A percentile compares a stretch with the other conserved stretches of the same genome.
These are phyloP conservation scores for Lycocerus yunnanus DNA, from an alignment of 2,888 invertebrate genomes.

Conservation along the genomic window DNA sequence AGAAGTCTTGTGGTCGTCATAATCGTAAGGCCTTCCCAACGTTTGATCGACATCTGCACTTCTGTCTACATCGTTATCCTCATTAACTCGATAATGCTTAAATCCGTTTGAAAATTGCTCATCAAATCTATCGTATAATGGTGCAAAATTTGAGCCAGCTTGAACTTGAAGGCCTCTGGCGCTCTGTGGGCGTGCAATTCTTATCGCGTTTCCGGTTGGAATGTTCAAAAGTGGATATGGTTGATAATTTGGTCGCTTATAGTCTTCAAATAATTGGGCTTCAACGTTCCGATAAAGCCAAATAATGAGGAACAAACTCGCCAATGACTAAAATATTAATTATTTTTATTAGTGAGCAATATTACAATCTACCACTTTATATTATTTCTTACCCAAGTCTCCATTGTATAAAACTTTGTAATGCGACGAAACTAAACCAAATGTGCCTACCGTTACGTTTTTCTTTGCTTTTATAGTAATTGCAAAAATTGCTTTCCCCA, in stretches of 20 bases:
- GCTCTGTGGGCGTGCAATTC: neutral
- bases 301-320: conserved; percentile 8
- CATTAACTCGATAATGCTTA: neutral
- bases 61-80: neutral
- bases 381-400: neutral
- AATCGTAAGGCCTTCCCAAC: conserved; percentile 32
- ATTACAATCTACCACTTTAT: neutral
- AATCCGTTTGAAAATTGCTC: neutral
- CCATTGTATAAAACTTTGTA: neutral
- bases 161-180: neutral
- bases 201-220: neutral
- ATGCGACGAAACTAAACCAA: neutral
- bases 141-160: neutral
- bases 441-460: neutral
- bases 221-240: too few species aligned
- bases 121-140: neutral
- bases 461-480: conserved; percentile 11
- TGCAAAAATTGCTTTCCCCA: conserved; percentile 8
- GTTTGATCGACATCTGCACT: conserved; percentile 13
- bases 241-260: neutral
- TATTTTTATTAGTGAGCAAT: too few species aligned
- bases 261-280: neutral
- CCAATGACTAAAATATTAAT: conserved; percentile 1
- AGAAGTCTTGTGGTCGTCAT: conserved; percentile 39
- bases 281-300: neutral